Percentiles rank a stretch among this genome's conserved stretches.
These are phyloP conservation scores for Nycticebus coucang DNA, from an alignment of 2,113 vertebrate genomes.

Conservation along the genomic window DNA sequence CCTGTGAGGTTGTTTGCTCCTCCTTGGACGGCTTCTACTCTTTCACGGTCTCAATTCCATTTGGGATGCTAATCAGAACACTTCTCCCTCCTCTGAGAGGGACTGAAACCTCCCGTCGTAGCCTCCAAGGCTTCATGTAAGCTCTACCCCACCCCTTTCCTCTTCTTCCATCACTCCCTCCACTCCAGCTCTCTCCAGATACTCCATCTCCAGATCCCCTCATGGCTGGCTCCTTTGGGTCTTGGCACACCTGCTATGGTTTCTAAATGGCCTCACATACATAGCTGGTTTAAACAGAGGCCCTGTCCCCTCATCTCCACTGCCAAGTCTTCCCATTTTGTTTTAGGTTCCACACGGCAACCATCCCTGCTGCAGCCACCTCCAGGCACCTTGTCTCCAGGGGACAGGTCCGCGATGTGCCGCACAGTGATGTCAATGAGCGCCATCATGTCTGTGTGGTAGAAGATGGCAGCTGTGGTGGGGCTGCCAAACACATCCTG, in stretches of 20 bases:
- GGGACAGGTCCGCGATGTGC: constrained; percentile 96
- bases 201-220: neutral
- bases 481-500: constrained; percentile 94
- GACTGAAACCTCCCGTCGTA: neutral
- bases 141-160: neutral
- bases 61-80: neutral
- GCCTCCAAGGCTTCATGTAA: neutral
- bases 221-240: fast-evolving
- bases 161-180: neutral
- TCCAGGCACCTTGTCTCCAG: constrained; percentile 94
- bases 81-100: neutral
- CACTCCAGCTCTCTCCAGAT: neutral
- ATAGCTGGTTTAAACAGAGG: neutral
- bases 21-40: fast-evolving
- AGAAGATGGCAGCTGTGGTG: constrained; percentile 94
- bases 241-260: neutral
- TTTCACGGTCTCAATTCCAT: neutral
- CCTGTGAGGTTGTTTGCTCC: neutral
- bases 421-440: constrained; percentile 98
- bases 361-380: neutral
- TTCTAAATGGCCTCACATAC: neutral
- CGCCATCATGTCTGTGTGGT: constrained; percentile 98
- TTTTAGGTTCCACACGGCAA: neutral
- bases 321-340: neutral
- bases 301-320: neutral